These are phyloP conservation scores for Gallinago jamesoni DNA, from an alignment of 2,113 vertebrate species.

Conservation along the genomic window DNA sequence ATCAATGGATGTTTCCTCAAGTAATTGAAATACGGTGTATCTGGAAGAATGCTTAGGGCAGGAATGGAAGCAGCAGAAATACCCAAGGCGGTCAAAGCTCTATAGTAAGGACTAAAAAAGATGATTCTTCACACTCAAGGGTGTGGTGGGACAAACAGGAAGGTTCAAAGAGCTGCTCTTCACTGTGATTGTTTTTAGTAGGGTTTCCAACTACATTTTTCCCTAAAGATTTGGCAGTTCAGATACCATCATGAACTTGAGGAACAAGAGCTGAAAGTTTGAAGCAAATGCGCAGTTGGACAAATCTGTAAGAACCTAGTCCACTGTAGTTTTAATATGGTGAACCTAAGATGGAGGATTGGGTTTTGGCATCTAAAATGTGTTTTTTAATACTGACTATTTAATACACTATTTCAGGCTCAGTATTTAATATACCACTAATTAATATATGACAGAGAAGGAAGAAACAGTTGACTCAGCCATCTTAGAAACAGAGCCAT, in stretches of 20 bases:
- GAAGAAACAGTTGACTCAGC: not conserved
- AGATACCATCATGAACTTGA: not conserved
- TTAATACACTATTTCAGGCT: not conserved
- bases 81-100: not conserved
- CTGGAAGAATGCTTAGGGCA: not conserved
- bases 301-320: not conserved
- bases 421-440: not conserved
- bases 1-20: not conserved
- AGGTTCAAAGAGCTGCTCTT: not conserved
- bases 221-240: not conserved
- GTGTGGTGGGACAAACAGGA: not conserved
- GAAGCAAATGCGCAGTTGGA: not conserved
- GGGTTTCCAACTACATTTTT: not conserved
- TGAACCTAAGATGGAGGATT: not conserved
- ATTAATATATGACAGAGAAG: not conserved
- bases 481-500: not conserved
- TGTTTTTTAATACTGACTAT: not conserved
- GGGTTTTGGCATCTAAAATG: not conserved
- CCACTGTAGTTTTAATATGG: not conserved
- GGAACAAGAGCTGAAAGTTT: not conserved
- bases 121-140: not conserved
- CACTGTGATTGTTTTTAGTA: rapidly evolving
- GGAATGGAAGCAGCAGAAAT: not conserved
- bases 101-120: not conserved
- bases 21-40: not conserved